Evolutionary conservation across 2,113 vertebrate species (phyloP).

Genomic region (Dascyllus trimaculatus): DNA sequence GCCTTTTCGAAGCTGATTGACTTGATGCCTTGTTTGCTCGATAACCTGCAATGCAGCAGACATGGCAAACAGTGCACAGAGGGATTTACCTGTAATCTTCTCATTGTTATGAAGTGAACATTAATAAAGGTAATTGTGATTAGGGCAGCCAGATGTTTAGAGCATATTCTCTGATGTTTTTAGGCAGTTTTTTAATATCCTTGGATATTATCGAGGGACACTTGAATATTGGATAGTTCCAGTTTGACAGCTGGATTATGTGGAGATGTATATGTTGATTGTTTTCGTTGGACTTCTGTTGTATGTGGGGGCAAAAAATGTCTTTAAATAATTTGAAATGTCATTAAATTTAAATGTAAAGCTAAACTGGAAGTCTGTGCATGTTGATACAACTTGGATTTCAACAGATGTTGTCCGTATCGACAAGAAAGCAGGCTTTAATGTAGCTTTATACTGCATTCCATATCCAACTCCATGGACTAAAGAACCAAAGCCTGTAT

Average conservation of each 20-base stretch:
- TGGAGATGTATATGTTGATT: no score
- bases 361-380: no score
- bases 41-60: conserved; percentile 46
- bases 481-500: neutral
- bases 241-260: no score
- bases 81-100: no score
- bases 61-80: neutral
- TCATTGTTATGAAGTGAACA: neutral
- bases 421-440: neutral
- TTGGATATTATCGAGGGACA: no score
- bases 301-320: no score
- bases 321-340: no score
- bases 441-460: neutral
- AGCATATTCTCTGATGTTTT: neutral
- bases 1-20: conserved; percentile 43
- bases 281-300: neutral
- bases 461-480: no score
- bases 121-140: neutral
- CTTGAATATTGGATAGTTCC: no score
- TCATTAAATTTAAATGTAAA: no score
- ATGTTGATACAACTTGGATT: neutral
- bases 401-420: no score
- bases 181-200: no score
- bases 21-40: conserved; percentile 43
- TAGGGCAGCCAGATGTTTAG: neutral